Percentiles rank a stretch among this genome's conserved stretches.
phyloP scores from a whole-genome alignment of 2,888 invertebrate species.

The Luperina nickerlii region DNA sequence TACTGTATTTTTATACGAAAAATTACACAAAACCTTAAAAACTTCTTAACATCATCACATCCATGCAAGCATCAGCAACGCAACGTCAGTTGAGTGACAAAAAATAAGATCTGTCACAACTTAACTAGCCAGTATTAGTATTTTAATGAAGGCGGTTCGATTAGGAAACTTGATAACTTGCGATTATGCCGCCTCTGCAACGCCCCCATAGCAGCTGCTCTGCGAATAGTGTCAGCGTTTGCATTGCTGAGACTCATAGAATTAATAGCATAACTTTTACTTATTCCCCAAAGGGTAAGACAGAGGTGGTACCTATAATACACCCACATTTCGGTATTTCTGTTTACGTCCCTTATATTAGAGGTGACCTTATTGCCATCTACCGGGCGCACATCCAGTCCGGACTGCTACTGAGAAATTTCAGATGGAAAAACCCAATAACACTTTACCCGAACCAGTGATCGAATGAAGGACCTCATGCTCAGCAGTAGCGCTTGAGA shows the following conservation, averaged over 20 bases:
- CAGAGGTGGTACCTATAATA: too few species aligned
- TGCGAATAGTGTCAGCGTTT: not conserved
- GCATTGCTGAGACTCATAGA: not conserved
- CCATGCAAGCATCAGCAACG: not conserved
- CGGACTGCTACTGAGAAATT: too few species aligned
- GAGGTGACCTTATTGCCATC: too few species aligned
- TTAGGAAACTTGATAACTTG: not conserved
- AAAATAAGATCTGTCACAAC: not conserved
- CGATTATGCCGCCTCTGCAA: not conserved
- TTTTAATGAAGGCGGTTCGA: conserved; percentile 6
- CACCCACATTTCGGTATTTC: too few species aligned
- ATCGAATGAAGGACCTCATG: too few species aligned
- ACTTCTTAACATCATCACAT: not conserved
- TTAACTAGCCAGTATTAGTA: conserved; percentile 42
- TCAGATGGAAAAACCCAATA: too few species aligned
- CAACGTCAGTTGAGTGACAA: not conserved
- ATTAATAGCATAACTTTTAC: not conserved
- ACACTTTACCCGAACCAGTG: too few species aligned
- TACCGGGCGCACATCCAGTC: too few species aligned
- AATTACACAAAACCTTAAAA: not conserved
- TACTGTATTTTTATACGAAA: conserved; percentile 5
- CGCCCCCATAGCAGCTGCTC: not conserved
- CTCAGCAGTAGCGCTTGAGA: too few species aligned
- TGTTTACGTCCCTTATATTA: too few species aligned
- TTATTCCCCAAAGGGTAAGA: too few species aligned